These are phyloP conservation scores for cattle (Bos taurus) DNA, from an alignment of 2,113 vertebrate genomes.

Conservation along the genomic window ARS-UCD2.0 NC_037351.1:5625001-5625500, in stretches of 20 bases:
- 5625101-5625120: neutral
- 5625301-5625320: neutral
- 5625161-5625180: neutral
- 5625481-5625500: neutral
- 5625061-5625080: neutral
- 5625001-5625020: neutral
- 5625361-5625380: neutral
- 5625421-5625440: neutral
- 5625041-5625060: neutral
- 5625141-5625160: neutral
- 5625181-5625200: neutral
- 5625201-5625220: neutral
- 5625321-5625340: fast-evolving
- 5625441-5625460: neutral
- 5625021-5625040: neutral
- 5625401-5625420: neutral
- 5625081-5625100: neutral
- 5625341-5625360: neutral
- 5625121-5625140: neutral
- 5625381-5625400: neutral
- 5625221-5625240: neutral
- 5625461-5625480: neutral
- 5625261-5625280: neutral
- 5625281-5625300: neutral
- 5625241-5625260: neutral